These are phyloP conservation scores for Drosophila eugracilis DNA, from an alignment of 1,140 invertebrate species.

Conservation along the genomic window DNA sequence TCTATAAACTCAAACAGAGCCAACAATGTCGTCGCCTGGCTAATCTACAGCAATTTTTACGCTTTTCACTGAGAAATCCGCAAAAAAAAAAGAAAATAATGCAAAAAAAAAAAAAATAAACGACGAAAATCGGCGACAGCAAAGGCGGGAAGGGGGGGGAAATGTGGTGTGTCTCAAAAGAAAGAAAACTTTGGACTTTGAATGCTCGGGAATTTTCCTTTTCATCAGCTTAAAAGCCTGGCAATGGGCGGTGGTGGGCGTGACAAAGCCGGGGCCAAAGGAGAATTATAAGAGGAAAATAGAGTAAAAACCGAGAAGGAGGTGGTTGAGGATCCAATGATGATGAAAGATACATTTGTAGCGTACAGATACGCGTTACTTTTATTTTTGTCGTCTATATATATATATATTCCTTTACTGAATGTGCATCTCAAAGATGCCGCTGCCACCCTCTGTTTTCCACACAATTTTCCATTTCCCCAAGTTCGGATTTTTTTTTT, in stretches of 20 bases:
- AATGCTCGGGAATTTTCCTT: conserved; percentile 59
- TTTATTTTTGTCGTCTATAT: conserved; percentile 12
- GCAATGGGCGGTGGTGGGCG: background rate
- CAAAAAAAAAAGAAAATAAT: background rate
- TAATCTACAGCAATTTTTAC: conserved; percentile 65
- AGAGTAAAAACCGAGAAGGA: background rate
- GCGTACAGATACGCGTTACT: conserved; percentile 48
- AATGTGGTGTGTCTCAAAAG: conserved; percentile 20
- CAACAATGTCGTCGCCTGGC: conserved; percentile 48
- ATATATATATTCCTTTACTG: conserved; percentile 6
- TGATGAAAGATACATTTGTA: conserved; percentile 65
- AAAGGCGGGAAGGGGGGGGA: too few relatives aligned
- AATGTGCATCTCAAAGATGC: conserved; percentile 43
- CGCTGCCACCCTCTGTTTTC: conserved; percentile 10
- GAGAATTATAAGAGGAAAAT: conserved; percentile 45
- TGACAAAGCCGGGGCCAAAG: conserved; percentile 33
- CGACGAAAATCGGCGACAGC: conserved; percentile 4
- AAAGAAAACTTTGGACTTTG: conserved; percentile 41
- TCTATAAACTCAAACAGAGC: conserved; percentile 34
- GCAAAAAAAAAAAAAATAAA: conserved; percentile 7
- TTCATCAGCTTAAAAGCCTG: conserved; percentile 73
- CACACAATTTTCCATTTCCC: conserved; percentile 4
- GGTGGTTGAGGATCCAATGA: conserved; percentile 26
- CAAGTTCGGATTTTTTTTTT: too few relatives aligned
- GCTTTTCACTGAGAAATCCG: conserved; percentile 52